Conservation (phyloP, 2,888 invertebrate genomes). For the Schizotus pectinicornis region DNA sequence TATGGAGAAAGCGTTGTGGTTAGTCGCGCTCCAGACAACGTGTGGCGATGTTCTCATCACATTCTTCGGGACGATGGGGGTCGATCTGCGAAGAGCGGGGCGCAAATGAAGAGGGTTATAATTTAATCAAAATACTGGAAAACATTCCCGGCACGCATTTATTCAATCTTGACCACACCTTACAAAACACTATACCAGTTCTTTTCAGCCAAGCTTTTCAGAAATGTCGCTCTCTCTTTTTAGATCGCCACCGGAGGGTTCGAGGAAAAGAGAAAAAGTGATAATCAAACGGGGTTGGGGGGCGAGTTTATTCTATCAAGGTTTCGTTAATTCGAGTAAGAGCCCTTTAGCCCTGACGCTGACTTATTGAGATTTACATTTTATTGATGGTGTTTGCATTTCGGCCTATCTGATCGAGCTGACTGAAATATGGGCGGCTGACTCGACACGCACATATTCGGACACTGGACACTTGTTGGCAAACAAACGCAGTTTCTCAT, state of each 20-base stretch:
- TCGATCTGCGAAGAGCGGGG: conserved; percentile 36
- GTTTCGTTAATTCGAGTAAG: conserved; percentile 38
- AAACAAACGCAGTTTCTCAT: no score
- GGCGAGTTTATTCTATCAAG: conserved; percentile 35
- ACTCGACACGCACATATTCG: no score
- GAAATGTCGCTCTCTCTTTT: conserved; percentile 1
- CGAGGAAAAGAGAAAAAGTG: conserved; percentile 9
- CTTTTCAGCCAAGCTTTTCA: conserved; percentile 28
- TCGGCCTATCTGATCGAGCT: background rate
- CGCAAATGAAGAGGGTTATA: conserved; percentile 54
- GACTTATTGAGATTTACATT: conserved; percentile 28
- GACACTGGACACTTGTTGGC: no score
- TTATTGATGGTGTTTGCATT: conserved; percentile 15
- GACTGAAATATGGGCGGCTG: background rate
- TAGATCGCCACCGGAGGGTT: background rate
- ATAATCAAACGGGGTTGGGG: conserved; percentile 10
- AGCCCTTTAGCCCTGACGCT: conserved; percentile 31
- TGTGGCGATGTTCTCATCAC: no score
- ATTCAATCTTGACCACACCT: conserved; percentile 54
- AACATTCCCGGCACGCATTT: conserved; percentile 56
- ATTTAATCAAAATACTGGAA: conserved; percentile 56
- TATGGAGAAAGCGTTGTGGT: background rate
- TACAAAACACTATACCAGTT: conserved; percentile 37
- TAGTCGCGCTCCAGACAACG: background rate
- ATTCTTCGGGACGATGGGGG: background rate